phyloP scores from a whole-genome alignment of 2,888 invertebrate genomes.

The Formica aserva region DNA sequence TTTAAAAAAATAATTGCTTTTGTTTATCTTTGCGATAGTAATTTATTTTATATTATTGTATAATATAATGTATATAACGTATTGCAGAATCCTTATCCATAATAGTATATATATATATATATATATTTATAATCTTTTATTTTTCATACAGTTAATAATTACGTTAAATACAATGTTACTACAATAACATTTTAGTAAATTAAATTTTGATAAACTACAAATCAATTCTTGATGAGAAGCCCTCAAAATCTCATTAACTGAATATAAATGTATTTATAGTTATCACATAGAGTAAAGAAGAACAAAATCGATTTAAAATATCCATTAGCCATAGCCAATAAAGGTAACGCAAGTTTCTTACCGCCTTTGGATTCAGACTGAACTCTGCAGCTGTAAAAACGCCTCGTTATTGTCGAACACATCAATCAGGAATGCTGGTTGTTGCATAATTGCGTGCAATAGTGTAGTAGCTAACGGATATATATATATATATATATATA shows the following conservation, averaged over 20 bases:
- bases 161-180: not conserved
- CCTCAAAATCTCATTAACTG: slow-evolving; percentile 54
- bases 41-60: too few species aligned
- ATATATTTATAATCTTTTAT: too few species aligned
- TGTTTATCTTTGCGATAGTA: too few species aligned
- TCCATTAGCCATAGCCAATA: not conserved
- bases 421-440: slow-evolving; percentile 63
- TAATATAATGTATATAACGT: too few species aligned
- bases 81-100: too few species aligned
- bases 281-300: not conserved
- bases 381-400: slow-evolving; percentile 46
- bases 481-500: too few species aligned
- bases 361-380: not conserved
- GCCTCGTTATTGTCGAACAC: slow-evolving; percentile 72
- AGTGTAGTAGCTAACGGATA: slow-evolving; percentile 6
- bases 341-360: slow-evolving; percentile 56
- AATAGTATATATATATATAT: too few species aligned
- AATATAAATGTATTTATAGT: slow-evolving; percentile 15
- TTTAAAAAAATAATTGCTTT: not conserved
- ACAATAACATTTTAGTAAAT: not conserved
- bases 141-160: too few species aligned
- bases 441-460: slow-evolving; percentile 65
- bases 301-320: slow-evolving; percentile 9
- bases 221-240: not conserved
- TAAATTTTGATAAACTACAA: not conserved